phyloP scores from a whole-genome alignment of 2,888 invertebrate genomes.

The Morpho deidamia region DNA sequence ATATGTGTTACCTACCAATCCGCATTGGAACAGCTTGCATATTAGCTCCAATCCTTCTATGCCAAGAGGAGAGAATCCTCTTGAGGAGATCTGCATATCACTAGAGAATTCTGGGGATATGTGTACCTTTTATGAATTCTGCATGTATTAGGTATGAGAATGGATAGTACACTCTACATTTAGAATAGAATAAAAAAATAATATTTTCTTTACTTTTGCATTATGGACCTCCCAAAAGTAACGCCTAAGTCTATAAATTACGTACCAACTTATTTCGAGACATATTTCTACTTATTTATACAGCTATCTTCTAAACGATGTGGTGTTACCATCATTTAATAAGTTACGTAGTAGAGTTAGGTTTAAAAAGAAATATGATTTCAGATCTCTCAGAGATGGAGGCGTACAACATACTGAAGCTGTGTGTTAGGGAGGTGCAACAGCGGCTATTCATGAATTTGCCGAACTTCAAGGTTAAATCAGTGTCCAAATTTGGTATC shows the following conservation, averaged over 20 bases:
- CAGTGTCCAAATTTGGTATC: constrained; percentile 90
- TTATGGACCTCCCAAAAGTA: no score
- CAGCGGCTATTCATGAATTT: constrained; percentile 92
- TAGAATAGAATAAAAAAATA: no score
- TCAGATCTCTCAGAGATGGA: constrained; percentile 85
- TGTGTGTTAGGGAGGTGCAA: constrained; percentile 92
- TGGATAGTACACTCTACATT: no score
- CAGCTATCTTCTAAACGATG: not conserved
- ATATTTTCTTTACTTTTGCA: no score
- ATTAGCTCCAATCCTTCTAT: not conserved
- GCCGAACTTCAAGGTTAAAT: constrained; percentile 91
- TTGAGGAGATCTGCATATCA: not conserved
- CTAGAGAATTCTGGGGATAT: no score
- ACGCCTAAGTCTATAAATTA: no score
- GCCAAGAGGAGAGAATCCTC: not conserved
- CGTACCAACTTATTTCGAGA: not conserved
- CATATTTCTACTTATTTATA: not conserved
- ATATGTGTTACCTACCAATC: not conserved
- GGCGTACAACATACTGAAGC: constrained; percentile 89
- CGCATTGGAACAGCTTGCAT: not conserved
- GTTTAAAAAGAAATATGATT: not conserved
- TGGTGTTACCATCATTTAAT: not conserved
- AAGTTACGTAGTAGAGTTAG: no score
- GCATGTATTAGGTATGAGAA: no score
- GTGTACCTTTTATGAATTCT: no score